Evolutionary conservation across 2,888 invertebrate genomes (phyloP), one percentile per base, ranked within the genome.

Genomic region (Acleris emargana): DNA sequence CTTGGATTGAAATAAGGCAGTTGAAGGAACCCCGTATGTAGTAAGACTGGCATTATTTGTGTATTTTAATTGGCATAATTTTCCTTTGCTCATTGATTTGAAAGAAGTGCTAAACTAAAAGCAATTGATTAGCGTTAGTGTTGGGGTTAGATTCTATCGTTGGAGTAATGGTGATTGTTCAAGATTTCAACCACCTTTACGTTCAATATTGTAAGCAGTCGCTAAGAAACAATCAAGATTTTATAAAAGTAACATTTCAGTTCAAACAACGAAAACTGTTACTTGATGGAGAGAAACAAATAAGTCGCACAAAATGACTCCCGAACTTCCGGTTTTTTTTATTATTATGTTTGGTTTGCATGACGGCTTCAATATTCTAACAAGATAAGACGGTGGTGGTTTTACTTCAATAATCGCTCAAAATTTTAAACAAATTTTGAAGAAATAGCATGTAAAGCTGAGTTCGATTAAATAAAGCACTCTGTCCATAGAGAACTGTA

Each of bases 101-200:
- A 42, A 61, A 49, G 66, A 81, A 82, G 81, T 83, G 81, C 80
- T 83, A 78, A 77, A 74, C 78, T 76, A 68, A 75, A 84, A 86
- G 84, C 85, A 86, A 85, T 84, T 73, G 82, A 75, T 77, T 83
- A 82, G 80, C 70, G 69, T 78, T 78, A 78, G 72, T 75, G 47
- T 58, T 47, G 38, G 43, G 38, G 32, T 52, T 52, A 17, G 54
- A 20, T 53, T 45, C 52, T 32, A 22, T 53, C 42, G 25, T 52
- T 58, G 45, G 58, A 45, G 22, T 59, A 28, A 25, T 38, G 28
- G 32, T 57, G 50, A 47, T 58, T 58, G 16, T 13, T 60, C 42
- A 17, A n/a, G 17, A 38, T 38, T 38, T 38, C 13, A 38, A 38
- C 32, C 13, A 13, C 13, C 32, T 38, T 38, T 0, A 13, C 17